Base-by-base conservation (phyloP, 30 jellyfish, hydroid and myxozoan genomes). In the Hydractinia echinata region DNA sequence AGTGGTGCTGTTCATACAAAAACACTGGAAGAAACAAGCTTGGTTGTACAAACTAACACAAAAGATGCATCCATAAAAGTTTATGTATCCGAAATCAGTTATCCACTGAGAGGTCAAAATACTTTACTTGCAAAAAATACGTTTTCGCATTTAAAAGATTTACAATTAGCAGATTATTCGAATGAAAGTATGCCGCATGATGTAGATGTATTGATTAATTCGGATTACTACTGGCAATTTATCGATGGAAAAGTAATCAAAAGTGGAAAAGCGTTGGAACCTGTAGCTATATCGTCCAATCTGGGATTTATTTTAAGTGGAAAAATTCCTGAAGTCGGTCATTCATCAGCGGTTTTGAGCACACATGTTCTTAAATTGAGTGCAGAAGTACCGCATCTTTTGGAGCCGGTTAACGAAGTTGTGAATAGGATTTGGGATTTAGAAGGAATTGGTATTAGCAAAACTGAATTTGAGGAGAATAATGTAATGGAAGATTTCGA, bases 221-320 rank as follows among this genome's bases (percentile, higher is more conserved):
- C 68, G n/a, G 68, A 56, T 56, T 56, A 9, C n/a, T 56, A 56
- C n/a, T 56, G 68, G 68, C n/a, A 56, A 56, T 56, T 56, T 56
- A 56, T 56, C n/a, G 68, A 56, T n/a, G 68, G 68, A 9, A 56
- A 56, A 56, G n/a, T n/a, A 9, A 56, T 56, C 68, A n/a, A 56
- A 56, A 56, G 68, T 9, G 68, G 68, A 10, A 56, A n/a, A 56
- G 13, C 68, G 10, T 10, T 10, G n/a, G 68, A 56, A 10, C 68
- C 68, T 56, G 68, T 56, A 56, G 68, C 68, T 9, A n/a, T 56
- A 10, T 56, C 68, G n/a, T 56, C 68, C 68, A 56, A 56, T 9
- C 68, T 56, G 10, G 68, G 68, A 56, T 56, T 9, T 56, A 56
- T 56, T 56, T 56, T 9, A 56, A 56, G 68, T 9, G 68, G 68